These are phyloP conservation scores for Drosophila ochracea DNA, from an alignment of 2,888 invertebrate species.

Conservation along the genomic window DNA sequence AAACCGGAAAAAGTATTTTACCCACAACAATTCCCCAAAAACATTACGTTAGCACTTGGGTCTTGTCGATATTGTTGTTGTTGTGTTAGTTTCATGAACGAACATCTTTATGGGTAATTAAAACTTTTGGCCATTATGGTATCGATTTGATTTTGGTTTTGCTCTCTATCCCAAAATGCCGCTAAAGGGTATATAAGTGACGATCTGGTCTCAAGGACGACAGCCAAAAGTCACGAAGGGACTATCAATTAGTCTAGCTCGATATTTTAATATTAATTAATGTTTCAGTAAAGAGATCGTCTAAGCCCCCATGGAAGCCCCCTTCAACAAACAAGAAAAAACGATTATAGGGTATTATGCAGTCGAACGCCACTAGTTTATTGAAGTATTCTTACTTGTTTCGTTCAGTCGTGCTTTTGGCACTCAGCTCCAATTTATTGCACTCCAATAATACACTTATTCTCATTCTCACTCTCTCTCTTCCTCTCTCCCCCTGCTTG, in stretches of 20 bases:
- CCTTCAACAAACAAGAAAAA: not conserved
- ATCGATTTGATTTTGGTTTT: slow-evolving; percentile 51
- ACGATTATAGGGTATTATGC: slow-evolving; percentile 4
- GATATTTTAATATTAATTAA: not conserved
- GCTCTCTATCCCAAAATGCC: not conserved
- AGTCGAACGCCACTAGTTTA: not conserved
- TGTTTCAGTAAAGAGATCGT: not conserved
- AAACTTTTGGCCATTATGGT: slow-evolving; percentile 81
- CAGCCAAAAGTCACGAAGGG: not conserved
- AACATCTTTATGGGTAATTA: slow-evolving; percentile 84
- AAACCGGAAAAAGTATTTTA: slow-evolving; percentile 52
- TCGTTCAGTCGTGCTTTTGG: slow-evolving; percentile 42
- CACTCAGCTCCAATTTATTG: slow-evolving; percentile 71
- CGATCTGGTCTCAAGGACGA: not conserved
- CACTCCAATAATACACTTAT: slow-evolving; percentile 73
- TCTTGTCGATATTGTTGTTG: slow-evolving; percentile 16
- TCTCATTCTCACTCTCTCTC: not conserved
- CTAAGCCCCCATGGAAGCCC: not conserved
- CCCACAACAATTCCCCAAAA: slow-evolving; percentile 50
- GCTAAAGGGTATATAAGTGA: not conserved
- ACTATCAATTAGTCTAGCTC: not conserved
- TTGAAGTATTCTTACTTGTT: slow-evolving; percentile 9
- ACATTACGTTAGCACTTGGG: slow-evolving; percentile 37
- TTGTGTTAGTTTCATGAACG: slow-evolving; percentile 60
- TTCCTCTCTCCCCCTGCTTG: not conserved